A percentile compares a stretch with the other conserved stretches of the same genome.
Evolutionary conservation across 2,888 invertebrate genomes (phyloP).

Genomic region (Callinectes sapidus): DNA sequence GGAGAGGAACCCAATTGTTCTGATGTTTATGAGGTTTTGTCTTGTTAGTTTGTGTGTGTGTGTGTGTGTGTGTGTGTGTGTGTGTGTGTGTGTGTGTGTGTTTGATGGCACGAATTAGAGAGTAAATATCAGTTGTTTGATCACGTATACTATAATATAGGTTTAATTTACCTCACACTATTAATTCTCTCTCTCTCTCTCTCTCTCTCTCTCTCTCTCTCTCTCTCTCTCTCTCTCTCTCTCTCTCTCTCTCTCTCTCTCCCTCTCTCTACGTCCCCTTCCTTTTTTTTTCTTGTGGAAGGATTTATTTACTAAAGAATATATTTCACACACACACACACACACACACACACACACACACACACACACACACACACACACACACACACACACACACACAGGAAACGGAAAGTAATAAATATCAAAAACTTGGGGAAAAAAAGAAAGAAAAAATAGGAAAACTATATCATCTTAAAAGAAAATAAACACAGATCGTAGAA

Average conservation of each 20-base stretch:
- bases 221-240: no score
- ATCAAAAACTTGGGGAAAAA: neutral
- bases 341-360: no score
- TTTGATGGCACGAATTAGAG: neutral
- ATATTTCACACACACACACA: neutral
- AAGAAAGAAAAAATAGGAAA: neutral
- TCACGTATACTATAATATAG: neutral
- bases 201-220: no score
- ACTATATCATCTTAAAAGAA: neutral
- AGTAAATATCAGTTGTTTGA: neutral
- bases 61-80: slow-evolving; percentile 25
- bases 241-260: no score
- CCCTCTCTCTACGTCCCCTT: no score
- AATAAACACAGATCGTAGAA: neutral
- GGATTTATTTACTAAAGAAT: neutral
- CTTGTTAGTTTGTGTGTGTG: neutral
- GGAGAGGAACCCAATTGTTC: neutral
- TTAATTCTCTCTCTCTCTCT: neutral
- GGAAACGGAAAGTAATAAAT: neutral
- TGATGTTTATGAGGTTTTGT: slow-evolving; percentile 8
- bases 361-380: slow-evolving; percentile 3
- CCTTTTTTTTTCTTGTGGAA: no score
- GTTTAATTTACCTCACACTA: neutral
- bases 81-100: slow-evolving; percentile 21
- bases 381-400: neutral